Evolutionary conservation across 2,797 vertebrate genomes (phyloP), one percentile per base, ranked within the genome.

Genomic region (Gobio occitaniae): DNA sequence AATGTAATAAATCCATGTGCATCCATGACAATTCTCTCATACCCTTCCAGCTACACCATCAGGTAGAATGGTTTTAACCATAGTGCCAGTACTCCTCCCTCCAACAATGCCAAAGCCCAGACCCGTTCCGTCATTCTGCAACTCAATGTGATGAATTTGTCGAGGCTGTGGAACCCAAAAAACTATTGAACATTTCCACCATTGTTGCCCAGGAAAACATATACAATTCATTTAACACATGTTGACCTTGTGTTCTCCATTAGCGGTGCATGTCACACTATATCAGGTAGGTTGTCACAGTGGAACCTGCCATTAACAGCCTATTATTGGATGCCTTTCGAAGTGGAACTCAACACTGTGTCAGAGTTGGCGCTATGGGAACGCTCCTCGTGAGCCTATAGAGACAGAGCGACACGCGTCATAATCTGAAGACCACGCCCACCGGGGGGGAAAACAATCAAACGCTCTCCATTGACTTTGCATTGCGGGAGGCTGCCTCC

Each of bases 51-150:
- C 97, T 63, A 96, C 95, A 82, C 97, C 98, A 87, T 97, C 96
- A 9, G 97, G 96, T 4, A 99, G 92, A 80, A 99, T 98, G 69
- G 97, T 99, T 93, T 98, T 99, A 80, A 99, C 97, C 90, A 99
- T 96, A 69, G 97, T 96, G 16, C 97, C 97, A 44, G 96, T 96
- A 89, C 95, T 95, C 87, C 95, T 95, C 88, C 97, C 97, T 87
- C 97, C 98, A n/a, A 99, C 94, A 83, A 99, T 99, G 71, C 98
- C 97, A 93, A 99, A 99, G 80, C 98, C 98, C 66, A 99, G 95
- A 59, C 98, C 97, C 25, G 97, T 97, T 3, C 97, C 97, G 87
- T 99, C 97, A 9, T 99, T 99, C 86, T 93, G 94, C 91, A 99
- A 88, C 85, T 97, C 97, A 87, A 99, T 96, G 81, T 96, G 96